These are phyloP conservation scores for Chrysochloris asiatica DNA, from an alignment of 2,113 vertebrate species.

Conservation along the genomic window DNA sequence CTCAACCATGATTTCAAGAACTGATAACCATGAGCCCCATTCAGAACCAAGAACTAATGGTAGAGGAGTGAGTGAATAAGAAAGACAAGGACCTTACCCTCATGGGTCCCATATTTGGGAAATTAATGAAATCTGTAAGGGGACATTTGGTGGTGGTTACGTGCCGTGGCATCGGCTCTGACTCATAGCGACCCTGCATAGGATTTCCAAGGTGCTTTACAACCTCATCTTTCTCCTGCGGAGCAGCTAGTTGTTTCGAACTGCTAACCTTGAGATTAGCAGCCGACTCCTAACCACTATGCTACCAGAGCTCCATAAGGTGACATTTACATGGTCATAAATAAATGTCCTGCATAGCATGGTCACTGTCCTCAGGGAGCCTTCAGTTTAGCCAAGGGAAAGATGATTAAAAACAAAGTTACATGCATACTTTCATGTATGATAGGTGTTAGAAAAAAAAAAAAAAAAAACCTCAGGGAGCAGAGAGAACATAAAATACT, in stretches of 20 bases:
- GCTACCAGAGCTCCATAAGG: too few relatives aligned
- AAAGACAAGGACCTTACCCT: background rate
- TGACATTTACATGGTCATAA: conserved; percentile 11
- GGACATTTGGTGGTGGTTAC: too few relatives aligned
- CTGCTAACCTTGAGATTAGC: too few relatives aligned
- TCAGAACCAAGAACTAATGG: background rate
- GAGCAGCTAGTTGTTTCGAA: too few relatives aligned
- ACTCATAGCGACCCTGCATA: too few relatives aligned
- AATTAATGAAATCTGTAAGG: background rate
- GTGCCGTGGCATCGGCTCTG: too few relatives aligned
- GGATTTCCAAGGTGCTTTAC: too few relatives aligned
- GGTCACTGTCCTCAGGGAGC: background rate
- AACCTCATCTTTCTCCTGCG: too few relatives aligned
- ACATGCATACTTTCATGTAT: background rate
- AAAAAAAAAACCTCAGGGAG: background rate
- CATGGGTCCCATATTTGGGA: background rate
- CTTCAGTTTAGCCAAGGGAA: background rate
- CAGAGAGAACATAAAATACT: background rate
- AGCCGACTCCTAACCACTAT: too few relatives aligned
- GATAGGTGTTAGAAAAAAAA: background rate
- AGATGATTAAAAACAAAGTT: background rate
- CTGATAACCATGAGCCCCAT: background rate
- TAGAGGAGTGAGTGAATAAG: background rate
- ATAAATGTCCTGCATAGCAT: background rate
- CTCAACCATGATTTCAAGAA: background rate